Conservation (phyloP, 2,797 vertebrate species). For the Chrosomus eos region DNA sequence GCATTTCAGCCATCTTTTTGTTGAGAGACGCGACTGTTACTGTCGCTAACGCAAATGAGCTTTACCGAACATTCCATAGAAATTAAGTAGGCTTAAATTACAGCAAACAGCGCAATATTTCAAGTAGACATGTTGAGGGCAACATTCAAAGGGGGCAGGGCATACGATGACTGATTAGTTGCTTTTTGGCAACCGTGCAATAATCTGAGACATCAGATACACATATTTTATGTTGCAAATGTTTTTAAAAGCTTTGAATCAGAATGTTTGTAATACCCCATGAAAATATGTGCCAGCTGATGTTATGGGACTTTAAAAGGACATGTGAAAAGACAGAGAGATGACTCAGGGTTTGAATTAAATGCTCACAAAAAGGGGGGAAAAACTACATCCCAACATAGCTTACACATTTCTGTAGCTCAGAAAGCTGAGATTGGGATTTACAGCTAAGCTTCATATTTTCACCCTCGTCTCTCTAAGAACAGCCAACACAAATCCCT, state of each 20-base stretch:
- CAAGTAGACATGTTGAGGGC: not conserved
- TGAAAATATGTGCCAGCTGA: conserved; percentile 59
- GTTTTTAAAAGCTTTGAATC: conserved; percentile 67
- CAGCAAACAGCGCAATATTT: not conserved
- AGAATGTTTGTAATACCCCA: conserved; percentile 63
- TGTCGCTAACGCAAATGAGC: not conserved
- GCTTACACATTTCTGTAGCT: conserved; percentile 76
- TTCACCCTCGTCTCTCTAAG: conserved; percentile 74
- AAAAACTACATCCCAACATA: conserved; percentile 70
- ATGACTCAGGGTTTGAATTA: conserved; percentile 57
- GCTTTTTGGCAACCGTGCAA: not conserved
- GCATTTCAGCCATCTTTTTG: not conserved
- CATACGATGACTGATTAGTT: not conserved
- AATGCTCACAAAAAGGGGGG: conserved; percentile 48
- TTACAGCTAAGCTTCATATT: conserved; percentile 83
- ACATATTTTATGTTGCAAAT: conserved; percentile 15
- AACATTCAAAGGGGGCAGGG: not conserved
- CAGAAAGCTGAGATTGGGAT: conserved; percentile 82
- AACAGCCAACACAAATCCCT: conserved; percentile 79
- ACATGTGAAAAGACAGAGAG: conserved; percentile 72
- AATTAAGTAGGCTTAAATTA: not conserved
- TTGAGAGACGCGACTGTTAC: not conserved
- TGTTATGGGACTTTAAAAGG: conserved; percentile 65
- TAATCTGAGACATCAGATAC: conserved; percentile 13
- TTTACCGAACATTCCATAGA: not conserved